These are phyloP conservation scores for Nasua narica DNA, from an alignment of 2,797 vertebrate species.

Conservation along the genomic window DNA sequence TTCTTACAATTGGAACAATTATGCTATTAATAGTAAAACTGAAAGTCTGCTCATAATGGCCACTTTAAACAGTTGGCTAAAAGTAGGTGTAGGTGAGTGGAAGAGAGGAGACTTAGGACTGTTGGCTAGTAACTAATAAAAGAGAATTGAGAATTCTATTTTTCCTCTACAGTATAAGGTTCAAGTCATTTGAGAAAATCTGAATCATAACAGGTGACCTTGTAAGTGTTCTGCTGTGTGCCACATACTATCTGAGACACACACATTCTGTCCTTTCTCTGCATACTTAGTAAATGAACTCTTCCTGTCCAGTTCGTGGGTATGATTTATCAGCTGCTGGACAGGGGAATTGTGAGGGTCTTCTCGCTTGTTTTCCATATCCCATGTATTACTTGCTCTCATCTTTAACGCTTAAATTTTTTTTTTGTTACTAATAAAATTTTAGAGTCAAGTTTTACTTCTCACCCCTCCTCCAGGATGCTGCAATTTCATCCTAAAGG, in stretches of 20 bases:
- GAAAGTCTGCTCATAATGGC: neutral
- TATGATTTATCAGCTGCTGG: neutral
- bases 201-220: neutral
- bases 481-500: neutral
- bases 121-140: neutral
- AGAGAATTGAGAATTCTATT: neutral
- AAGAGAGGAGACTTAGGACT: neutral
- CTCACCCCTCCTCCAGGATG: neutral
- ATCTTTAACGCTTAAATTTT: neutral
- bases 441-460: neutral
- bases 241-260: neutral
- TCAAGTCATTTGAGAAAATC: neutral
- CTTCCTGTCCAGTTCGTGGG: neutral
- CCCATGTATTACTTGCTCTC: neutral
- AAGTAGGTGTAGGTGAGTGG: neutral
- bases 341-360: neutral
- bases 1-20: neutral
- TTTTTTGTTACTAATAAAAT: neutral
- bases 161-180: neutral
- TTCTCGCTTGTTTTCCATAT: neutral
- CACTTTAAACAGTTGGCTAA: neutral
- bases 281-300: neutral
- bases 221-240: neutral
- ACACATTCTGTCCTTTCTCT: neutral
- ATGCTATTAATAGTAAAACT: neutral